phyloP scores from a whole-genome alignment of 2,113 vertebrate genomes.

The Machaerirhynchus nigripectus region DNA sequence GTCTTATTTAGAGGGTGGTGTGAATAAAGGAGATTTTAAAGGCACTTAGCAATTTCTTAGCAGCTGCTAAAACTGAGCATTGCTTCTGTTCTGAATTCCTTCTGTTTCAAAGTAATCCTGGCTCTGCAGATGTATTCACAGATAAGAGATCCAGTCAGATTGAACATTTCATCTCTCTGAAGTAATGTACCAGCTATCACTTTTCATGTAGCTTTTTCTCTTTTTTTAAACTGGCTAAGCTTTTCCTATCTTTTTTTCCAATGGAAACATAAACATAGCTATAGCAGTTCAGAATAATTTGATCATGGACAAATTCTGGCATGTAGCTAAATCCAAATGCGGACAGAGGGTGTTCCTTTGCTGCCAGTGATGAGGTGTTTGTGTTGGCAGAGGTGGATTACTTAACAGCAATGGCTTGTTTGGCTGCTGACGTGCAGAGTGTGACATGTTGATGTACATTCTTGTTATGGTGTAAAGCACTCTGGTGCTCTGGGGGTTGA shows the following conservation, averaged over 20 bases:
- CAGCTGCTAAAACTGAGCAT: neutral
- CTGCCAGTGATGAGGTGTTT: neutral
- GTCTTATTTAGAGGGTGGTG: neutral
- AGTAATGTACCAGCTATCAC: neutral
- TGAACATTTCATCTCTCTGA: neutral
- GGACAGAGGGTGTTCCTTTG: neutral
- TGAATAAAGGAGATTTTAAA: neutral
- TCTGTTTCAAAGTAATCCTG: neutral
- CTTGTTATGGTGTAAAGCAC: neutral
- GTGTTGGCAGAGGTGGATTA: neutral
- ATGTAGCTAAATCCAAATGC: neutral
- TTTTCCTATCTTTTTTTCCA: neutral
- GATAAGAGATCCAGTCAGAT: slow-evolving; percentile 9
- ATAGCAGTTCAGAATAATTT: neutral
- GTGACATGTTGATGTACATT: neutral
- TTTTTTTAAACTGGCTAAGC: neutral
- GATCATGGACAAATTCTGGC: neutral
- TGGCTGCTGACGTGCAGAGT: neutral
- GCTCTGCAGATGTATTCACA: slow-evolving; percentile 1
- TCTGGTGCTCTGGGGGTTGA: neutral
- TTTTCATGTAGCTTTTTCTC: neutral
- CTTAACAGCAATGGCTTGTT: neutral
- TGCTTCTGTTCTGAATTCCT: neutral
- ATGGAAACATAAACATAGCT: neutral
- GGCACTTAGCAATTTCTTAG: neutral